Evolutionary conservation across 2,113 vertebrate genomes (phyloP), one percentile per base, ranked within the genome.

Genomic region (Orcinus orca): DNA sequence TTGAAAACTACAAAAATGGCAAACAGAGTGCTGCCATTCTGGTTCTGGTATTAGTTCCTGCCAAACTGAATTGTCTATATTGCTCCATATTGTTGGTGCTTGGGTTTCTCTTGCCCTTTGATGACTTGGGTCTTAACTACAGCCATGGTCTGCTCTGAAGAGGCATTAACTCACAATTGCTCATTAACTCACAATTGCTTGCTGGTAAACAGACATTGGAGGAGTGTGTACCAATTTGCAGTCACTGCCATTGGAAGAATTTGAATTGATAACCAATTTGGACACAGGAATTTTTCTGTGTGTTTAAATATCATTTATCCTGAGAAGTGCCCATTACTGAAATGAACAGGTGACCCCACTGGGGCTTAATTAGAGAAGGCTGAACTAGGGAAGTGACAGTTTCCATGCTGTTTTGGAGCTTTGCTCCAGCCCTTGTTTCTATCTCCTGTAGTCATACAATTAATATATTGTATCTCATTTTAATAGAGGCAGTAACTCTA

Each of bases 281-380:
- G 79, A 74, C 38, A 53, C 38, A 87, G 50, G 44, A n/a, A 33
- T 93, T 93, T 93, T 76, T 68, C 94, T 88, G 10, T 82, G 47
- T 90, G 44, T 92, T 95, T 93, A 83, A 41, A 96, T 97, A 95
- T 96, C 83, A 84, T 97, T 97, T 98, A 44, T 92, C 12, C 23
- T 83, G 93, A 97, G 96, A 95, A 97, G 91, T 82, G 6, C 70
- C 96, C 93, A 93, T 95, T 93, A 63, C 71, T 62, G 71, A 96
- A 94, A 85, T 97, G 96, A 97, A 95, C 47, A 93, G 95, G 58
- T 83, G 80, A 97, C 93, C 95, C 98, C 98, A n/a, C 1, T 95
- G 98, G 97, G 98, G 98, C 93, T 98, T 98, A 97, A 98, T 98
- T 98, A 98, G 97, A 88, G 83, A 92, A 97, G 31, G 73, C 93